Evolutionary conservation across 2,888 invertebrate species (phyloP), one percentile per base, ranked within the genome.

Genomic region (Neuroscelio doddi): DNA sequence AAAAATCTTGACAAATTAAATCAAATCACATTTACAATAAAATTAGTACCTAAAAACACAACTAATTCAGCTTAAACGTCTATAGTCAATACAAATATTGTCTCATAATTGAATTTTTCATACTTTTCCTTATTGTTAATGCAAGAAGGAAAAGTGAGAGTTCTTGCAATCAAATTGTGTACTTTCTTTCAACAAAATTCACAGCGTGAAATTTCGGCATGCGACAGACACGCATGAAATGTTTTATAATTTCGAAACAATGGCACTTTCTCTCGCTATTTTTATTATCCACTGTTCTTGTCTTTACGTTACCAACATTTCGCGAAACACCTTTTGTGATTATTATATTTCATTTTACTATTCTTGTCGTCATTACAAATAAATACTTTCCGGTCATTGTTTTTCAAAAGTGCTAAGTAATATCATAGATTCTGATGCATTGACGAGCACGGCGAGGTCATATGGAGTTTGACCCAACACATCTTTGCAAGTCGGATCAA

Each of bases 401-500:
- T 58, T 29, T 24, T 49, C 50, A 12, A 55, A 10, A 3, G 30
- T 32, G n/a, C 50, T 17, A 1, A 62, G 62, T 5, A 62, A 9
- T 29, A 38, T 62, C 1, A 46, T 32, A 5, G 47, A 29, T 1
- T 64, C 69, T 7, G 27, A 5, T 1, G 59, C 55, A 8, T 56
- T 55, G 3, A 34, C 64, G 1, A 59, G 44, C 17, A 76, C 65
- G 0, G 90, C 90, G 67, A 89, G 88, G 51, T 90, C 88, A 1
- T 84, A 63, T 0, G 91, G 86, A 0, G 89, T 89, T 34, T 87
- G 78, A 0, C 88, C 89, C 0, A 90, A 75, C 38, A 88, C 79
- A 71, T 92, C 92, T 9, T 78, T 80, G 0, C 74, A 73, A 0
- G 83, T 72, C 0, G 71, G 71, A 9, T 85, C 81, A 0, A 86